Evolutionary conservation across 2,113 vertebrate species (phyloP).

Genomic region (Sylvietta virens): DNA sequence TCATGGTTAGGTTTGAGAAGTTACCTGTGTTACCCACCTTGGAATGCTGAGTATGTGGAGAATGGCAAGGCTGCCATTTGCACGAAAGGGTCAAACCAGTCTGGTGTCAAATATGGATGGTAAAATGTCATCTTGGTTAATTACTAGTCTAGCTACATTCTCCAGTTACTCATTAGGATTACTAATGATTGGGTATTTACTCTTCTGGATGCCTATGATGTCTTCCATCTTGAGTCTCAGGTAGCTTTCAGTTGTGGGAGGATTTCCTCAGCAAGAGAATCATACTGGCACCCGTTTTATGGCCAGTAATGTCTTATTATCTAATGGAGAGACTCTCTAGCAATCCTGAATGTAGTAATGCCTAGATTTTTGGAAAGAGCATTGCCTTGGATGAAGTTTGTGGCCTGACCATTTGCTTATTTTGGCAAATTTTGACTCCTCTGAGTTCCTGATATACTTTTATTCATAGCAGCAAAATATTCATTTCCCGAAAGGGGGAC

Average conservation of each 20-base stretch:
- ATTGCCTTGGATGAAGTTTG: background rate
- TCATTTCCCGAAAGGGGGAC: background rate
- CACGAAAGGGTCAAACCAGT: background rate
- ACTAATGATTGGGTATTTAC: background rate
- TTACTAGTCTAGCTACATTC: background rate
- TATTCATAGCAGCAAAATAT: background rate
- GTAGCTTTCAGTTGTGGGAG: background rate
- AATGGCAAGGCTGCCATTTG: background rate
- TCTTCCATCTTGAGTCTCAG: background rate
- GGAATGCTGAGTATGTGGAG: background rate
- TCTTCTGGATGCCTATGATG: background rate
- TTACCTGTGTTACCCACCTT: background rate
- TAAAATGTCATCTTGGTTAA: background rate
- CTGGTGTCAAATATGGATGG: background rate
- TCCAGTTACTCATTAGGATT: conserved; percentile 6
- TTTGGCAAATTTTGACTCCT: background rate
- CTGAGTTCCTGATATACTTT: background rate
- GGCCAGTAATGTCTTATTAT: background rate
- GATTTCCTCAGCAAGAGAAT: background rate
- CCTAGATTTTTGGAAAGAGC: background rate
- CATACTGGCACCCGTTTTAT: background rate
- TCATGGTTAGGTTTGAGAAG: background rate
- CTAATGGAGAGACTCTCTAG: background rate
- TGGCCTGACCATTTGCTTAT: background rate
- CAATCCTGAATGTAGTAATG: background rate